Percentiles rank a stretch among this genome's conserved stretches.
These are phyloP conservation scores for Atherinomorus stipes DNA, from an alignment of 2,113 vertebrate species.

Conservation along the genomic window DNA sequence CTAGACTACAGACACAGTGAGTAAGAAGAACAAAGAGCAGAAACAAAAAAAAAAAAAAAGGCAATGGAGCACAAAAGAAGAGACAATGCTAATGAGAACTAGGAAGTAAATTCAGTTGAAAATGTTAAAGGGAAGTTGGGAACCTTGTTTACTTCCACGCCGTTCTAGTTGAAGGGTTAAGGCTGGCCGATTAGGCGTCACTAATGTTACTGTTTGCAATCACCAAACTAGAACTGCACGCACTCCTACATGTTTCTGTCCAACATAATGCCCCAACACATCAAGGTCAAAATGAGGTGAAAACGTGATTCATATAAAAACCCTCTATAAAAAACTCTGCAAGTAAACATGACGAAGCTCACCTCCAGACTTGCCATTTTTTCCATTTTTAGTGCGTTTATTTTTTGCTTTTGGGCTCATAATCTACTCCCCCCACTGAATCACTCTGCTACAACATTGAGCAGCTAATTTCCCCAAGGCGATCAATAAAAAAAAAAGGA, in stretches of 20 bases:
- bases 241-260: slow-evolving; percentile 18
- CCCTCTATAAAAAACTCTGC: background rate
- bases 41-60: slow-evolving; percentile 24
- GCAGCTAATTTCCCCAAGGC: slow-evolving; percentile 24
- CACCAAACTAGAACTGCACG: slow-evolving; percentile 18
- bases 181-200: slow-evolving; percentile 54
- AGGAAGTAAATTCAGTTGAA: slow-evolving; percentile 2
- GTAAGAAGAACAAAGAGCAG: slow-evolving; percentile 28
- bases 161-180: slow-evolving; percentile 16
- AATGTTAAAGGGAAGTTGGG: slow-evolving; percentile 46
- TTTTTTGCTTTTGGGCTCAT: slow-evolving; percentile 32
- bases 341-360: slow-evolving; percentile 5
- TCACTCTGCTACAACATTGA: slow-evolving; percentile 12
- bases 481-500: slow-evolving; percentile 31
- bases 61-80: slow-evolving; percentile 20
- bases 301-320: slow-evolving; percentile 36
- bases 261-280: slow-evolving; percentile 7
- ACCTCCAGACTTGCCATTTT: slow-evolving; percentile 2
- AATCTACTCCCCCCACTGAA: background rate
- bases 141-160: slow-evolving; percentile 33
- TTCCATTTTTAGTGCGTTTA: background rate
- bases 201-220: slow-evolving; percentile 58
- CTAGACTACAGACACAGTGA: slow-evolving; percentile 42
- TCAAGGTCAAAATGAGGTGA: slow-evolving; percentile 40
- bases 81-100: slow-evolving; percentile 12